Conservation (phyloP, 2,888 invertebrate species). For the Melanargia galathea region DNA sequence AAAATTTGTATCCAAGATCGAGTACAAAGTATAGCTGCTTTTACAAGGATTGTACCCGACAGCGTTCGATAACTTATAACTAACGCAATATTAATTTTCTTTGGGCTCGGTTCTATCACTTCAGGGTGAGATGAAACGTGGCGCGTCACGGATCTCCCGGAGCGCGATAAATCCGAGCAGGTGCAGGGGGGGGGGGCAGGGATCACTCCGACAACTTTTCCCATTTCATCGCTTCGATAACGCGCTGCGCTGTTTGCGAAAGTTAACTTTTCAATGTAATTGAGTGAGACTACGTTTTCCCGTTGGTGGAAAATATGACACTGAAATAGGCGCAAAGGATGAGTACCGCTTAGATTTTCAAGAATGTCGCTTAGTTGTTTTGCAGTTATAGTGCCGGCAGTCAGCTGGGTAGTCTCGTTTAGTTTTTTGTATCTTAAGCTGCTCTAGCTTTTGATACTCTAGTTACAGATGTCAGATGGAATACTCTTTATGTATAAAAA, state of each 20-base stretch:
- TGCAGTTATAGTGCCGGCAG: too few relatives aligned
- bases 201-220: background rate
- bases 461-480: too few relatives aligned
- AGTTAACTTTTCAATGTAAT: background rate
- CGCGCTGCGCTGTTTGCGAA: background rate
- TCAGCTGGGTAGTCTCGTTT: too few relatives aligned
- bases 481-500: too few relatives aligned
- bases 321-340: conserved; percentile 4
- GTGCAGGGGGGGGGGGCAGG: background rate
- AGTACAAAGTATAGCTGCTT: too few relatives aligned
- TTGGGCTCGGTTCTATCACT: background rate
- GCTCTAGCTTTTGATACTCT: too few relatives aligned
- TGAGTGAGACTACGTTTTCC: background rate
- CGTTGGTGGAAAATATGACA: background rate
- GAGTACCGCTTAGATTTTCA: too few relatives aligned
- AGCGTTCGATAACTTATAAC: background rate
- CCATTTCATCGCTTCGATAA: background rate
- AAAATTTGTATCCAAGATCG: too few relatives aligned
- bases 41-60: too few relatives aligned
- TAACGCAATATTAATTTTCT: background rate
- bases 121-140: background rate
- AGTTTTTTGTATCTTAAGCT: too few relatives aligned
- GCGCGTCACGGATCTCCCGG: background rate
- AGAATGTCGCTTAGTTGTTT: too few relatives aligned
- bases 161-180: background rate